A percentile compares a stretch with the other conserved stretches of the same genome.
Evolutionary conservation across 1,140 invertebrate genomes (phyloP).

Genomic region (Anagrus nilaparvatae): DNA sequence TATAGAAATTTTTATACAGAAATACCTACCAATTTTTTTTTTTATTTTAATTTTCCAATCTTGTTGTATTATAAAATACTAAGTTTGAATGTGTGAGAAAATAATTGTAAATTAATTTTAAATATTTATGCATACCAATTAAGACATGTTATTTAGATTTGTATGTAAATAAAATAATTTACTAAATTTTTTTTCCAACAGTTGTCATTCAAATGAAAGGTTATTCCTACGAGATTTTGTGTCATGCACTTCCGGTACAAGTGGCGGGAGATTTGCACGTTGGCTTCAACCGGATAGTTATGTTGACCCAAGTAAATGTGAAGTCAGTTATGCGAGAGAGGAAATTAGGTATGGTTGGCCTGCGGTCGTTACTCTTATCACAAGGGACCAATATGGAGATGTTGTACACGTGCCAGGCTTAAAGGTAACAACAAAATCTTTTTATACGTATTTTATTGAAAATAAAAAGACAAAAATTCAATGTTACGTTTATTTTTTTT

Average conservation of each 20-base stretch:
- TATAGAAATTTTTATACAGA: no score
- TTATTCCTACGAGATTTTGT: constrained; percentile 92
- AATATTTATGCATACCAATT: no score
- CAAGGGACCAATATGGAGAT: constrained; percentile 88
- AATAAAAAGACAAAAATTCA: neutral
- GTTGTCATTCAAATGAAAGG: constrained; percentile 79
- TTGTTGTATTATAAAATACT: no score
- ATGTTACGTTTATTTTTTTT: neutral
- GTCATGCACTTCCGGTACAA: constrained; percentile 70
- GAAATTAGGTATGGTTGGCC: constrained; percentile 75
- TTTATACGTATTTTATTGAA: neutral
- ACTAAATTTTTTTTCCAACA: constrained; percentile 33
- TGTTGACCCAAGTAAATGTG: constrained; percentile 79
- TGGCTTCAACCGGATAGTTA: constrained; percentile 91
- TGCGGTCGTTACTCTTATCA: constrained; percentile 69
- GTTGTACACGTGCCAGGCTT: constrained; percentile 74
- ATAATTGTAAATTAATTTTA: no score
- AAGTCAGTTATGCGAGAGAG: constrained; percentile 65
- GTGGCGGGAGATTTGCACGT: constrained; percentile 81
- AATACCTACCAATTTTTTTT: no score
- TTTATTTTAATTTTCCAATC: no score
- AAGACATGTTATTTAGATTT: no score
- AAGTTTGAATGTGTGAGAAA: no score
- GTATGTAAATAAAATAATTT: no score
- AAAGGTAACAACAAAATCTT: constrained; percentile 49